These are phyloP conservation scores for Borostomias antarcticus DNA, from an alignment of 2,797 vertebrate genomes.

Conservation along the genomic window DNA sequence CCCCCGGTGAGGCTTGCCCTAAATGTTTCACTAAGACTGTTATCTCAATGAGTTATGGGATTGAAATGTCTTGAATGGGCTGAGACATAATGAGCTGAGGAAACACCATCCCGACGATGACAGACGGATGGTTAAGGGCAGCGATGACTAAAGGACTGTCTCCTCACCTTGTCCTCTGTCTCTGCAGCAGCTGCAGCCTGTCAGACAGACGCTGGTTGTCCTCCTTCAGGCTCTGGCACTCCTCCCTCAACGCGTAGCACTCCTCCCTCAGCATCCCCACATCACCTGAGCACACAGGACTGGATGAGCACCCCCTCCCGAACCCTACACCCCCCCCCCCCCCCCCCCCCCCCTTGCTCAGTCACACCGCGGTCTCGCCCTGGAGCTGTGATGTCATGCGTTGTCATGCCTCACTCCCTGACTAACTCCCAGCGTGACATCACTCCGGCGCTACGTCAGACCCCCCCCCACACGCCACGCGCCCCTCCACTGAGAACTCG, in stretches of 20 bases:
- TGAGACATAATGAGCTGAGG: too few relatives aligned
- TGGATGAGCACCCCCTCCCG: constrained; percentile 20
- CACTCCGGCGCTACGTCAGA: constrained; percentile 54
- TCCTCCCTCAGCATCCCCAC: constrained; percentile 77
- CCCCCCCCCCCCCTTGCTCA: background rate
- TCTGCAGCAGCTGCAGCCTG: constrained; percentile 81
- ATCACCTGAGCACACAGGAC: constrained; percentile 74
- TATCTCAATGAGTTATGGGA: too few relatives aligned
- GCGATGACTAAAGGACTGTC: constrained; percentile 48
- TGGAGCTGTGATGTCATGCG: constrained; percentile 50
- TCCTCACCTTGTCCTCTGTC: constrained; percentile 76
- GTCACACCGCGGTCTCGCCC: constrained; percentile 18
- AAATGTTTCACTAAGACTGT: too few relatives aligned
- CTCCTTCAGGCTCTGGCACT: constrained; percentile 80
- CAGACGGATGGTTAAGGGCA: constrained; percentile 28
- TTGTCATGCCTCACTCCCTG: constrained; percentile 21
- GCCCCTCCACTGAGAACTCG: background rate
- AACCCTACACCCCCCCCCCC: constrained; percentile 26
- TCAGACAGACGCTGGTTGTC: constrained; percentile 83
- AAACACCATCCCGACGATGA: too few relatives aligned
- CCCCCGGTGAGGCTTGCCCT: too few relatives aligned
- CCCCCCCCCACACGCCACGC: constrained; percentile 26
- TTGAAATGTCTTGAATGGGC: too few relatives aligned
- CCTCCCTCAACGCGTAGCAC: constrained; percentile 76
- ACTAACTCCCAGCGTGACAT: constrained; percentile 51